Percentiles rank a stretch among this genome's conserved stretches.
Evolutionary conservation across 2,113 vertebrate species (phyloP).

Genomic region (Oostethus manadensis): DNA sequence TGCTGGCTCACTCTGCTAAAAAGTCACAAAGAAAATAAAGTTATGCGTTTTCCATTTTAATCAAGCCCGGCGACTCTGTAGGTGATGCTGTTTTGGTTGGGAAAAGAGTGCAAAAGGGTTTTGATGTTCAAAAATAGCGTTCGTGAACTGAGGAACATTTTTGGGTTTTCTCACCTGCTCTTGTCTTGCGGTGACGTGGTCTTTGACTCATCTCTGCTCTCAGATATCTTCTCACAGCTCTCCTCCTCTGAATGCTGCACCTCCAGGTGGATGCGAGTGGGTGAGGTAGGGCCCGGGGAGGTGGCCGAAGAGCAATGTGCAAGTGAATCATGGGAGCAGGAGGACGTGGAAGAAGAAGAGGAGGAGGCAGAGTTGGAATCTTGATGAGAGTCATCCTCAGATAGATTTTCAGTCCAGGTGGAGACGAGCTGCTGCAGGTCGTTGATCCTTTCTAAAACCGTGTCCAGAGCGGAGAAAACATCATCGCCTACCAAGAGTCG

Average conservation of each 20-base stretch:
- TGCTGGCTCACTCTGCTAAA: constrained; percentile 51
- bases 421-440: constrained; percentile 76
- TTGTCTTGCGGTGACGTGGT: constrained; percentile 24
- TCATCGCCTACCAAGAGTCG: constrained; percentile 58
- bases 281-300: constrained; percentile 63
- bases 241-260: constrained; percentile 49
- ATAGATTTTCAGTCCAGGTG: constrained; percentile 77
- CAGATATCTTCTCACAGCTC: constrained; percentile 29
- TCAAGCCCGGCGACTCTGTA: too few relatives aligned
- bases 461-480: constrained; percentile 80
- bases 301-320: constrained; percentile 38
- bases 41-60: too few relatives aligned
- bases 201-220: constrained; percentile 33
- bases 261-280: constrained; percentile 68
- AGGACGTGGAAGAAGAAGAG: constrained; percentile 47
- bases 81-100: too few relatives aligned
- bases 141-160: background rate
- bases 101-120: too few relatives aligned
- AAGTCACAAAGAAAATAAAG: background rate
- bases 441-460: constrained; percentile 76
- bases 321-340: constrained; percentile 60
- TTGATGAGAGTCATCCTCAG: constrained; percentile 69
- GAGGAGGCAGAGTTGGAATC: constrained; percentile 66
- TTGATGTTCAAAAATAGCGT: too few relatives aligned
- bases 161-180: constrained; percentile 64